Evolutionary conservation across 2,888 invertebrate species (phyloP), one percentile per base, ranked within the genome.

Genomic region (Acanthoscelides obtectus): DNA sequence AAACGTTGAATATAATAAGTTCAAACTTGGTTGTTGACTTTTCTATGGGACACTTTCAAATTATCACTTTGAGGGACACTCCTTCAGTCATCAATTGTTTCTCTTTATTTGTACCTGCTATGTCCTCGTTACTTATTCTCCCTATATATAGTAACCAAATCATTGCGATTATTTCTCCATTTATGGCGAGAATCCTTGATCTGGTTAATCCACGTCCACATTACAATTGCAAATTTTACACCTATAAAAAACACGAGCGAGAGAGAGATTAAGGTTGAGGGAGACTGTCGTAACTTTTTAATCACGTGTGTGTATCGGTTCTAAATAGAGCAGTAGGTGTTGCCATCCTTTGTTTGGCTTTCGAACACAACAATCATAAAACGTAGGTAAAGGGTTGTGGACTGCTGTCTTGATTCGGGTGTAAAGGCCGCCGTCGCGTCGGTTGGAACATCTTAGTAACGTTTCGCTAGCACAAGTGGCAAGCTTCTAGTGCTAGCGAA

Each of bases 221-320:
- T 68, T 68, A 68, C 17, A 68, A 68, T 68, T 68, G 68, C 68
- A 68, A 68, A 68, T 68, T 68, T 27, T 22, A 68, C 68, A 25
- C 68, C 68, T 20, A 68, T 68, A 67, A 67, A 67, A 67, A 45
- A 45, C 45, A 45, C 17, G 45, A 45, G 45, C 6, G 12, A 45
- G 17, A 12, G 45, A 45, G 45, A 45, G 12, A 45, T 45, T 45
- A 17, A 45, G 45, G 17, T 17, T 45, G 3, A 45, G 45, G 45
- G 45, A 45, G 45, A 4, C 45, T 45, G 45, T 45, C 45, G 45
- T 1, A 45, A 45, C 45, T 45, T 45, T 45, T 45, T 45, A 45
- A 45, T 45, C 45, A 12, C 45, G 3, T 45, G 12, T 45, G 45
- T 12, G 45, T 45, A n/a, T n/a, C 17, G 45, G 45, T 45, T 12